Evolutionary conservation across 2,888 invertebrate genomes (phyloP).

Genomic region (Eristalis pertinax): DNA sequence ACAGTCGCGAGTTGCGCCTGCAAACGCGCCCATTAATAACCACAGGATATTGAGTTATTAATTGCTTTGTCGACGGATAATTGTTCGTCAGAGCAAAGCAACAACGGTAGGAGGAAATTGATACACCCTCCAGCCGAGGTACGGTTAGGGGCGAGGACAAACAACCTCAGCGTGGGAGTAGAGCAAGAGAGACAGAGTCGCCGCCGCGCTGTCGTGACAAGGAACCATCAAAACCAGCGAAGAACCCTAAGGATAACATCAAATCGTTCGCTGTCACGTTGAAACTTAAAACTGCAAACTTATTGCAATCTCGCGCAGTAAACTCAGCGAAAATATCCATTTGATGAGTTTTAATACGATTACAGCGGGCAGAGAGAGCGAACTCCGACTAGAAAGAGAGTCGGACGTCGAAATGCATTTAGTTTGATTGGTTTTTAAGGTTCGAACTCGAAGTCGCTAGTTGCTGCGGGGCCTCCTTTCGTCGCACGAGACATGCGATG

Average conservation of each 20-base stretch:
- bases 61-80: conserved; percentile 58
- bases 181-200: background rate
- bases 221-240: conserved; percentile 50
- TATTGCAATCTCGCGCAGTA: conserved; percentile 52
- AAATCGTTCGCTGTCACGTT: conserved; percentile 66
- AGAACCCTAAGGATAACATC: conserved; percentile 45
- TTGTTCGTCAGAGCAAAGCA: conserved; percentile 41
- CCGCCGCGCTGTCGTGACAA: conserved; percentile 45
- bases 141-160: conserved; percentile 4
- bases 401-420: conserved; percentile 49
- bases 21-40: conserved; percentile 30
- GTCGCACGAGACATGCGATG: conserved; percentile 21
- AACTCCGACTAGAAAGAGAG: background rate
- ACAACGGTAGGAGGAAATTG: conserved; percentile 10
- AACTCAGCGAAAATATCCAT: conserved; percentile 35
- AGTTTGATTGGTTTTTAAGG: conserved; percentile 63
- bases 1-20: conserved; percentile 11
- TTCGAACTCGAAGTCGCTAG: conserved; percentile 23
- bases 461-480: conserved; percentile 9
- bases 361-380: conserved; percentile 32
- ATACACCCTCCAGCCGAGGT: conserved; percentile 33
- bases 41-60: conserved; percentile 57
- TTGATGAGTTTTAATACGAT: conserved; percentile 65
- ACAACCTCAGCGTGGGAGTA: background rate
- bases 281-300: conserved; percentile 66